phyloP scores from a whole-genome alignment of 2,888 invertebrate species.

The Lathronympha strigana region DNA sequence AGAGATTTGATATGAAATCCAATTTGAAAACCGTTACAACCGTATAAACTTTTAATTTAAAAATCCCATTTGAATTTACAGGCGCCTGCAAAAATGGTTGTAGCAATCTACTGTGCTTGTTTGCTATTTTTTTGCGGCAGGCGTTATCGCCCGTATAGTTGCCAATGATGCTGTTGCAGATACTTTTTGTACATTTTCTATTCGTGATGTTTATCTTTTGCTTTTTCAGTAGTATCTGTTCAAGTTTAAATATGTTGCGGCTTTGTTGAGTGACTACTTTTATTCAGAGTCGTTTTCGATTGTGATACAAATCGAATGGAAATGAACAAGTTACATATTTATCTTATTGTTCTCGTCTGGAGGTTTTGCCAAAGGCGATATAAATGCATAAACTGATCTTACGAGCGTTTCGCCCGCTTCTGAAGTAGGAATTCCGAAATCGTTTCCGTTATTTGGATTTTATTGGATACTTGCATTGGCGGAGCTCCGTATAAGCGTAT shows the following conservation, averaged over 20 bases:
- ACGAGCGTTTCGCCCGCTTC: slow-evolving; percentile 3
- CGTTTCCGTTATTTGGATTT: slow-evolving; percentile 17
- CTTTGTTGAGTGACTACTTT: too few relatives aligned
- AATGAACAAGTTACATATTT: slow-evolving; percentile 1
- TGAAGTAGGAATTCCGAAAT: slow-evolving; percentile 10
- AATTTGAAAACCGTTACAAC: slow-evolving; percentile 36
- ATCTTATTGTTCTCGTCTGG: background rate
- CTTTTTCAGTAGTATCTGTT: slow-evolving; percentile 22
- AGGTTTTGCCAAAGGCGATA: background rate
- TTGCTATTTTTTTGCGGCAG: slow-evolving; percentile 37
- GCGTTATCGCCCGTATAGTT: slow-evolving; percentile 42
- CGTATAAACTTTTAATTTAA: slow-evolving; percentile 41
- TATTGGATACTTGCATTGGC: slow-evolving; percentile 15
- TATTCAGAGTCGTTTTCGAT: background rate
- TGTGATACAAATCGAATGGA: background rate
- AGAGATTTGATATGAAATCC: slow-evolving; percentile 34
- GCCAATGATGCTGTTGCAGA: slow-evolving; percentile 34
- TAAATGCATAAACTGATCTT: slow-evolving; percentile 13
- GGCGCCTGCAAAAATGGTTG: slow-evolving; percentile 33
- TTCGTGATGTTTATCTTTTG: slow-evolving; percentile 34
- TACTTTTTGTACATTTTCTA: slow-evolving; percentile 24
- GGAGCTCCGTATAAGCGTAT: slow-evolving; percentile 8
- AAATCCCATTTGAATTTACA: slow-evolving; percentile 38
- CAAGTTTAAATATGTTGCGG: slow-evolving; percentile 5
- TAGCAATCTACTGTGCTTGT: slow-evolving; percentile 28